Evolutionary conservation across 2,113 vertebrate genomes (phyloP), one percentile per base, ranked within the genome.

Genomic region (Penelope pileata): DNA sequence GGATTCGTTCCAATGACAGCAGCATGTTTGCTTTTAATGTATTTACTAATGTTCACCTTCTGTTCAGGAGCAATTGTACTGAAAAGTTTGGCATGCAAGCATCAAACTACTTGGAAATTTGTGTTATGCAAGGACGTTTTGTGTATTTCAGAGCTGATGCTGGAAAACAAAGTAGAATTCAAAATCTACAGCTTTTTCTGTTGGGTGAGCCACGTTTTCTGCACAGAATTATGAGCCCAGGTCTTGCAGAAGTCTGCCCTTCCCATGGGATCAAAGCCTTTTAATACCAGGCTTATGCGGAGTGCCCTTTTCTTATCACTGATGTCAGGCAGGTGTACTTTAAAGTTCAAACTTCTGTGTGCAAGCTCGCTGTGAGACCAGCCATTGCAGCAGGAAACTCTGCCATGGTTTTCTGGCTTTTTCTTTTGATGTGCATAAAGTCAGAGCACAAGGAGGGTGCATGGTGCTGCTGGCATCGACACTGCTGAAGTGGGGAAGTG

Each of bases 191-290:
- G 29, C 51, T 8, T 85, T 91, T 91, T 68, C 29, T 43, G 2
- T 56, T 9, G 38, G 17, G 18, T 56, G 66, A 70, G 75, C 21
- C 4, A 32, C 59, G 5, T 64, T 68, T 91, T 68, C 43, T 78
- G 36, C 34, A 34, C 0, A 32, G 19, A 86, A 89, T 2, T 26
- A 42, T 0, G 8, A 90, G 21, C 9, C 23, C 21, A 47, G 26
- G 7, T 56, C 43, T 76, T 86, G 26, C 0, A 0, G 53, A 84
- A 60, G 60, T 67, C 1, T 0, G 16, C n/a, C 14, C 73, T 73
- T 75, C 66, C 75, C n/a, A 9, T 7, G 45, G 30, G 66, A 90
- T 13, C 21, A 58, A 48, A 85, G 13, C 6, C 36, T 90, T 72
- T 92, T 51, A 72, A 40, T 11, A 26, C 26, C 70, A 30, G 79